Conservation (phyloP, 1,140 invertebrate species). For the Neocloeon triangulifer region DNA sequence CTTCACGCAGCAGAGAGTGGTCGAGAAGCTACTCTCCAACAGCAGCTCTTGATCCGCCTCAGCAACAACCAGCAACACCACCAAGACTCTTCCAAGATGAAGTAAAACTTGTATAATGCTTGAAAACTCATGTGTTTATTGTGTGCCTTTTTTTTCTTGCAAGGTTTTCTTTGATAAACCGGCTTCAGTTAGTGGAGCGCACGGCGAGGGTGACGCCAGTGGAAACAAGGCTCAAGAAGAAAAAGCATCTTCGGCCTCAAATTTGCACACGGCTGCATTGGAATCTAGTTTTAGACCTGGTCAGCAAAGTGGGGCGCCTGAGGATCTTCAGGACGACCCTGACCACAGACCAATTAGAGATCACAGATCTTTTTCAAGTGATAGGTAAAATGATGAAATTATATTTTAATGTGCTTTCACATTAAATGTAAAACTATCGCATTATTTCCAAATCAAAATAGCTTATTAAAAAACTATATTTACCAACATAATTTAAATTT, state of each 20-base stretch:
- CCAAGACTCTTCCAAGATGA: too few relatives aligned
- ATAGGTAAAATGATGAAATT: neutral
- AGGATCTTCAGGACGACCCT: neutral
- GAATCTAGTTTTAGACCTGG: too few relatives aligned
- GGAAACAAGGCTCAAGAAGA: too few relatives aligned
- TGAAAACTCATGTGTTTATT: slow-evolving; percentile 11
- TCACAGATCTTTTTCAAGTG: neutral
- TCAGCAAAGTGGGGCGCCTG: neutral
- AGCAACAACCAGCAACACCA: slow-evolving; percentile 10
- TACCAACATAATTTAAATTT: too few relatives aligned
- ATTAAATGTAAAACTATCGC: neutral
- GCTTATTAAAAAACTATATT: neutral
- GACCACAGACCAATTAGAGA: neutral
- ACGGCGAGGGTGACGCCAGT: too few relatives aligned
- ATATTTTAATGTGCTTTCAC: neutral
- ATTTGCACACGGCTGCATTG: too few relatives aligned
- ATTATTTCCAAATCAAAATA: neutral
- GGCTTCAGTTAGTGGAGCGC: slow-evolving; percentile 10
- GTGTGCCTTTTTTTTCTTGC: slow-evolving; percentile 3
- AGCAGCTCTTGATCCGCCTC: slow-evolving; percentile 10
- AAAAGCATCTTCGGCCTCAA: too few relatives aligned
- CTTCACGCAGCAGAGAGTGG: slow-evolving; percentile 16
- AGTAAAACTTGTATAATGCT: too few relatives aligned
- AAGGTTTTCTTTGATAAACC: slow-evolving; percentile 18
- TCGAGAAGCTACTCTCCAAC: slow-evolving; percentile 28